These are phyloP conservation scores for Porites lobata DNA, from an alignment of 92 coral and sea anemone species.

Conservation along the genomic window DNA sequence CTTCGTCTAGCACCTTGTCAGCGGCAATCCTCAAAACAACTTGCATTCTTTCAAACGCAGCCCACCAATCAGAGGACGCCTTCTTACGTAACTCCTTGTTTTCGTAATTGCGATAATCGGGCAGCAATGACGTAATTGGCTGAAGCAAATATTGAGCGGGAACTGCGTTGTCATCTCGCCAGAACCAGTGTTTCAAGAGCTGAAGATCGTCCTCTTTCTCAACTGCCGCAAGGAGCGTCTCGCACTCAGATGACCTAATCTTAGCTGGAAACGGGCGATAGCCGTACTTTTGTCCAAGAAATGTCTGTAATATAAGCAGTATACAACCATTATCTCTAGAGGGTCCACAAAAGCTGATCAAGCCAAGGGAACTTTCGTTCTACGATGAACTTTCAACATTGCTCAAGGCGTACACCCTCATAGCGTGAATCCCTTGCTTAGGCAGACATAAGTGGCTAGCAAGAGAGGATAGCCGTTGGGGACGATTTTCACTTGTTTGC, in stretches of 20 bases:
- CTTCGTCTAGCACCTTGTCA: slow-evolving; percentile 61
- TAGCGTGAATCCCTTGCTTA: too few species aligned
- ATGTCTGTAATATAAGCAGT: slow-evolving; percentile 63
- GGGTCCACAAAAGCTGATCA: background rate
- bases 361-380: too few species aligned
- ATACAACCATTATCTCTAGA: background rate
- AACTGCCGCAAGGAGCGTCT: slow-evolving; percentile 65
- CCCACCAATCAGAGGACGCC: slow-evolving; percentile 90
- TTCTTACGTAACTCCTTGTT: slow-evolving; percentile 75
- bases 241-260: slow-evolving; percentile 73
- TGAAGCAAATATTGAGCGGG: slow-evolving; percentile 85
- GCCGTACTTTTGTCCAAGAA: slow-evolving; percentile 95
- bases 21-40: slow-evolving; percentile 82
- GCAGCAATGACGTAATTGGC: slow-evolving; percentile 79
- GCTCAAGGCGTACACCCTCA: too few species aligned
- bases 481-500: too few species aligned
- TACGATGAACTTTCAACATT: too few species aligned
- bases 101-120: slow-evolving; percentile 79
- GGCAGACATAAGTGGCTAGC: too few species aligned
- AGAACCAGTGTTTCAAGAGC: slow-evolving; percentile 75
- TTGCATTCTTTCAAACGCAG: slow-evolving; percentile 85
- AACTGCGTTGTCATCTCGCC: slow-evolving; percentile 80
- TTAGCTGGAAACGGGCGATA: slow-evolving; percentile 91
- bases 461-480: too few species aligned
- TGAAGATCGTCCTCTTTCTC: slow-evolving; percentile 56